Percentiles rank a stretch among this genome's conserved stretches.
phyloP scores from a whole-genome alignment of 2,797 vertebrate species.

The Periophthalmus magnuspinnatus region DNA sequence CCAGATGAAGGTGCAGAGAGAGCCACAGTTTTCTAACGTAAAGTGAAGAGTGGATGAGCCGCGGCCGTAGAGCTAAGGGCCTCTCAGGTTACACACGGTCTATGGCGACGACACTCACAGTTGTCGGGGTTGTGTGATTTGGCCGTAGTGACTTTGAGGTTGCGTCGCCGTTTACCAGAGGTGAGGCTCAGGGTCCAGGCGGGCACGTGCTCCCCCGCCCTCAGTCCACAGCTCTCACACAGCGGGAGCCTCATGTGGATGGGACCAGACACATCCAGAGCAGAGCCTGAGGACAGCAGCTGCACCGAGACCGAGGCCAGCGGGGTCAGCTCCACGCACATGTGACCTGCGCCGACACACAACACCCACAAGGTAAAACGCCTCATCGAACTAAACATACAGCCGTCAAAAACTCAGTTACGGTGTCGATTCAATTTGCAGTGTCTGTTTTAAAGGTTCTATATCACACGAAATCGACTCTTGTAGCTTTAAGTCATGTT shows the following conservation, averaged over 20 bases:
- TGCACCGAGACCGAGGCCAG: conserved; percentile 83
- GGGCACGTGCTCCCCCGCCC: conserved; percentile 76
- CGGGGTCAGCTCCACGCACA: conserved; percentile 80
- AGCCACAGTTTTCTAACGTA: too few species aligned
- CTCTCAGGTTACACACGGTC: too few species aligned
- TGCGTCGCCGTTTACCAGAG: conserved; percentile 71
- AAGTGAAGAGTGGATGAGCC: too few species aligned
- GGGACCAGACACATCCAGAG: conserved; percentile 80
- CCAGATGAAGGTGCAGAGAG: too few species aligned
- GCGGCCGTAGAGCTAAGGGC: too few species aligned
- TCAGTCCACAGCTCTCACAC: conserved; percentile 62
- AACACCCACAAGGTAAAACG: background rate
- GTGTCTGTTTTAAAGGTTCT: too few species aligned
- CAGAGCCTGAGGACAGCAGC: conserved; percentile 77
- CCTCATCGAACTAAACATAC: too few species aligned
- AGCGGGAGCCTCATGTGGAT: conserved; percentile 83
- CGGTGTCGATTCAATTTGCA: too few species aligned
- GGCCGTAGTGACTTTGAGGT: conserved; percentile 70
- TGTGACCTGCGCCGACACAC: conserved; percentile 71
- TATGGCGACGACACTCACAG: too few species aligned
- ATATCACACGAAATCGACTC: too few species aligned
- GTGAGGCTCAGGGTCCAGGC: conserved; percentile 87
- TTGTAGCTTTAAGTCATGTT: too few species aligned
- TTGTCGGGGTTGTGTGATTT: conserved; percentile 58
- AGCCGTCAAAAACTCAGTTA: too few species aligned